These are phyloP conservation scores for Oligia strigilis DNA, from an alignment of 2,888 invertebrate species.

Conservation along the genomic window DNA sequence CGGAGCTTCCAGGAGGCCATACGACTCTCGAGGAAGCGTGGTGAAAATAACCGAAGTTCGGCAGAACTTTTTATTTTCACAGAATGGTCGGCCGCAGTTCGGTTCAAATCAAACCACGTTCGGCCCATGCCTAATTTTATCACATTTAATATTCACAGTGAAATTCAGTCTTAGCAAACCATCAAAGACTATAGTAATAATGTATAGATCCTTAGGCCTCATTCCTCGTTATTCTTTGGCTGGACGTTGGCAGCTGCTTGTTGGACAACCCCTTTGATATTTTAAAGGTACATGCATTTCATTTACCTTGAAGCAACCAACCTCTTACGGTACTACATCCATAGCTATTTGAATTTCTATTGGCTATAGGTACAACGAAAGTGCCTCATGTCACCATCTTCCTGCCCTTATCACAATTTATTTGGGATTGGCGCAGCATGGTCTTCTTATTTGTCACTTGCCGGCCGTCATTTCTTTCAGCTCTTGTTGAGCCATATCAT, in stretches of 20 bases:
- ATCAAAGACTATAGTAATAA: not conserved
- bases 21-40: not conserved
- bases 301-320: not conserved
- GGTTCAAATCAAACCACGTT: not conserved
- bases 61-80: not conserved
- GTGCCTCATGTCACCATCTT: not conserved
- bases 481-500: not conserved
- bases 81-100: not conserved
- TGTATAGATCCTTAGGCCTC: not conserved
- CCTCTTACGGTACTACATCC: not conserved
- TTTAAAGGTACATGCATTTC: not conserved
- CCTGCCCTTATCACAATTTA: not conserved
- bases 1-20: not conserved
- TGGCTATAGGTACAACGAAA: too few species aligned
- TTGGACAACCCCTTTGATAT: not conserved
- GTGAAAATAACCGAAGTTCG: not conserved
- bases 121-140: not conserved
- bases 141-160: constrained; percentile 2
- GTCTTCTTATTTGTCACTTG: not conserved
- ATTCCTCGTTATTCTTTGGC: not conserved
- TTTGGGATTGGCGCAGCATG: not conserved
- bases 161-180: not conserved
- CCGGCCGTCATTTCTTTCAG: not conserved
- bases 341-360: not conserved
- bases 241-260: not conserved